phyloP scores from a whole-genome alignment of 2,888 invertebrate species.

The Cylindroiulus punctatus region DNA sequence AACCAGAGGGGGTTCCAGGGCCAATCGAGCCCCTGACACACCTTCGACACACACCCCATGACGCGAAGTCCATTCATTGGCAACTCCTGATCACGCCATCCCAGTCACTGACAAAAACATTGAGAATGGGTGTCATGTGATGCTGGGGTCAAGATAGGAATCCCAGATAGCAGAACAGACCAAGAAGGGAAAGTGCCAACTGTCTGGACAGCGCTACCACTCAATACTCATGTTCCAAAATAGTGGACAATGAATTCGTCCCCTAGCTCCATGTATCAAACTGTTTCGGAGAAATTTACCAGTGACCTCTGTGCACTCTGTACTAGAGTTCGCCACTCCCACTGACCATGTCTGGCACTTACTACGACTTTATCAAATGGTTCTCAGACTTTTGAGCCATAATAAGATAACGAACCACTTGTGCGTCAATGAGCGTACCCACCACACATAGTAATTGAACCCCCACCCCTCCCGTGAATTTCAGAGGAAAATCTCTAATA shows the following conservation, averaged over 20 bases:
- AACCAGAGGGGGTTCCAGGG: not conserved
- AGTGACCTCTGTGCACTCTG: not conserved
- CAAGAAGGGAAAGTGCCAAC: not conserved
- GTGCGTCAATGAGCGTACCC: constrained; percentile 34
- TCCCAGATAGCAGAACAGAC: not conserved
- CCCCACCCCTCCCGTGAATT: constrained; percentile 20
- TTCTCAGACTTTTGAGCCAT: constrained; percentile 28
- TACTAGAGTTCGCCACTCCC: not conserved
- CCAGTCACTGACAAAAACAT: not conserved
- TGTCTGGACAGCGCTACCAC: constrained; percentile 22
- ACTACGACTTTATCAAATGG: constrained; percentile 21
- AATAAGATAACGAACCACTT: constrained; percentile 35
- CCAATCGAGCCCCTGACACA: constrained; percentile 13
- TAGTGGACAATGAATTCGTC: constrained; percentile 21
- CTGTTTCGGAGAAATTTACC: not conserved
- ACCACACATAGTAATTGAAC: constrained; percentile 14
- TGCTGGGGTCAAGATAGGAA: constrained; percentile 42
- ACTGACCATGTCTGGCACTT: constrained; percentile 3
- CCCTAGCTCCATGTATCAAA: not conserved
- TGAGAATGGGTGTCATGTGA: not conserved
- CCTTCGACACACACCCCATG: constrained; percentile 37
- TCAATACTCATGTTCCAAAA: not conserved
- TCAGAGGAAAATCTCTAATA: not conserved
- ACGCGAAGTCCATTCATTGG: not conserved
- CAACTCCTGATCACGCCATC: not conserved